Conservation (phyloP, 2,113 vertebrate genomes). For the Oryzias curvinotus region DNA sequence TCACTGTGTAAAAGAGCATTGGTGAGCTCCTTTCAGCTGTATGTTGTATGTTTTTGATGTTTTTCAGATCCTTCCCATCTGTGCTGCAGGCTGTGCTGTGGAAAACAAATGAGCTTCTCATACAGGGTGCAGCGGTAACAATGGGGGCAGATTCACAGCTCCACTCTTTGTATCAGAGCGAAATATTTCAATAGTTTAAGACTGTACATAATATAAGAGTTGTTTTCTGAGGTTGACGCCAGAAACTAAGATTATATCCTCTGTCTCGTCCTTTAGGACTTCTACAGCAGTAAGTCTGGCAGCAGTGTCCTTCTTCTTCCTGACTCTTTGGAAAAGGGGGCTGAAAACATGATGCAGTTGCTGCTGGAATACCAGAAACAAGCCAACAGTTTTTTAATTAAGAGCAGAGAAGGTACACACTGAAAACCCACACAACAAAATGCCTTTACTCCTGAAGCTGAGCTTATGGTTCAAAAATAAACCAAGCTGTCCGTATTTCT, state of each 20-base stretch:
- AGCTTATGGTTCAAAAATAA: no score
- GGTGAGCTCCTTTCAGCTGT: no score
- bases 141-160: not conserved
- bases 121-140: constrained; percentile 53
- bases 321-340: constrained; percentile 47
- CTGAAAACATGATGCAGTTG: constrained; percentile 43
- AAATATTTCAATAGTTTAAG: not conserved
- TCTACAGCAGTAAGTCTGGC: constrained; percentile 27
- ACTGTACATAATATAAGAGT: not conserved
- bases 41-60: not conserved
- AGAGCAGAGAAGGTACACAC: constrained; percentile 46
- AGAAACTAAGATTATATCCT: not conserved
- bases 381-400: constrained; percentile 29
- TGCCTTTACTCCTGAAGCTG: not conserved
- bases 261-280: constrained; percentile 41
- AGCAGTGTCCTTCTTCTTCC: constrained; percentile 32
- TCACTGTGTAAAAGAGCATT: no score
- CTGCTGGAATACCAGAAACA: constrained; percentile 64
- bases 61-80: constrained; percentile 49
- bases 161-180: not conserved
- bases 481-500: not conserved
- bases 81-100: constrained; percentile 32
- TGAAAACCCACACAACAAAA: not conserved
- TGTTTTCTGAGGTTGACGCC: not conserved
- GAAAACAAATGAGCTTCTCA: constrained; percentile 42